Evolutionary conservation across 2,113 vertebrate species (phyloP).

Genomic region (Cryptomyrus ogoouensis): DNA sequence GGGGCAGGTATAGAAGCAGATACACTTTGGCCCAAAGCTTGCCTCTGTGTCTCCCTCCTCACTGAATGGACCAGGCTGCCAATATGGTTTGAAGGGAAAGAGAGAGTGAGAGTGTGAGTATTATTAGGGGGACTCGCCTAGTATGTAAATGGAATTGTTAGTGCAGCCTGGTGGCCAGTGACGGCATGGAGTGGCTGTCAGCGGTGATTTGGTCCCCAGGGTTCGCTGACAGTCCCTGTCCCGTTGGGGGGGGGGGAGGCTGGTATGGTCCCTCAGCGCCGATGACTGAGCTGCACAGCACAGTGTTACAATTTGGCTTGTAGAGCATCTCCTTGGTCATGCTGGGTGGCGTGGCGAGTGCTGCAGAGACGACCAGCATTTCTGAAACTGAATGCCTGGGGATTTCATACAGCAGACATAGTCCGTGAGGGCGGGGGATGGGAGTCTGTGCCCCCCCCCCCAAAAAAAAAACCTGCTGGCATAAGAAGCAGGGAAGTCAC

Average conservation of each 20-base stretch:
- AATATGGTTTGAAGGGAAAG: slow-evolving; percentile 22
- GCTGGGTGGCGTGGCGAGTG: background rate
- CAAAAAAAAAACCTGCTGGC: background rate
- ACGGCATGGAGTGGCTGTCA: slow-evolving; percentile 49
- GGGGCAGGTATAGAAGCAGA: slow-evolving; percentile 29
- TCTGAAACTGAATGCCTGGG: background rate
- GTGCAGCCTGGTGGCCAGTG: slow-evolving; percentile 26
- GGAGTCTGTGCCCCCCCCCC: background rate
- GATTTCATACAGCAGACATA: background rate
- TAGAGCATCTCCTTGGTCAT: background rate
- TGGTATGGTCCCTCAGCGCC: slow-evolving; percentile 37
- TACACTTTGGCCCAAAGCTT: slow-evolving; percentile 15
- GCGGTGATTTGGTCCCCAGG: slow-evolving; percentile 34
- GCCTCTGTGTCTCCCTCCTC: background rate
- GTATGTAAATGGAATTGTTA: slow-evolving; percentile 52
- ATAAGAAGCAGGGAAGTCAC: background rate
- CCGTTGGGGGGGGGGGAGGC: slow-evolving; percentile 14
- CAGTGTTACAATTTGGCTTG: background rate
- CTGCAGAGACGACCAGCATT: background rate
- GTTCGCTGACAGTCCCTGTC: slow-evolving; percentile 47
- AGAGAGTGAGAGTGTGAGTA: slow-evolving; percentile 17
- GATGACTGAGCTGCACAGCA: background rate
- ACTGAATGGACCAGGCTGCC: slow-evolving; percentile 21
- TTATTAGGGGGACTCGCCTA: slow-evolving; percentile 36
- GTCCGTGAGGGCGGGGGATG: background rate